Conservation (phyloP, 1,140 invertebrate genomes). For the Whitmania pigra region DNA sequence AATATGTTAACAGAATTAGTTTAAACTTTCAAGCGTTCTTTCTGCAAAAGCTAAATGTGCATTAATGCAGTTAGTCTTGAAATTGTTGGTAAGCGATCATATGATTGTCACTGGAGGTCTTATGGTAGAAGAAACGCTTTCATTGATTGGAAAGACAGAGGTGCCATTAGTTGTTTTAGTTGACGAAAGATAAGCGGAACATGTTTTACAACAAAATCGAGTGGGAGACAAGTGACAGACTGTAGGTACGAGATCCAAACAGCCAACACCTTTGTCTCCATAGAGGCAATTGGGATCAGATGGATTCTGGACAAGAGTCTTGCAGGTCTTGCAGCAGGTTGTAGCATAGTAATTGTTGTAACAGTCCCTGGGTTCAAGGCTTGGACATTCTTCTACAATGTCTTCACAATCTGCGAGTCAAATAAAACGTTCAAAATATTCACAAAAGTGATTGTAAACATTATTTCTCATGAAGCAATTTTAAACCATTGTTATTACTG, state of each 20-base stretch:
- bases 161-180: too few relatives aligned
- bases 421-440: not conserved
- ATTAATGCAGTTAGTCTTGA: too few relatives aligned
- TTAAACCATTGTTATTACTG: not conserved
- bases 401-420: conserved; percentile 1
- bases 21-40: too few relatives aligned
- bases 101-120: too few relatives aligned
- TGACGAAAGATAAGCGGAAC: too few relatives aligned
- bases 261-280: conserved; percentile 5
- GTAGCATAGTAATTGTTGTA: conserved; percentile 7
- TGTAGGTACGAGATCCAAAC: not conserved
- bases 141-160: too few relatives aligned
- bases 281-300: conserved; percentile 10
- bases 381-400: not conserved
- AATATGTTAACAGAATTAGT: too few relatives aligned
- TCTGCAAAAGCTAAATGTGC: too few relatives aligned
- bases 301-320: not conserved
- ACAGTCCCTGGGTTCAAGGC: not conserved
- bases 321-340: conserved; percentile 9
- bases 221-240: not conserved
- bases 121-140: too few relatives aligned
- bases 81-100: too few relatives aligned
- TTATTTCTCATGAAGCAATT: not conserved
- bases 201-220: too few relatives aligned
- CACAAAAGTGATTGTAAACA: not conserved